Evolutionary conservation across 2,888 invertebrate genomes (phyloP), one percentile per base, ranked within the genome.

Genomic region (Helleia helle): DNA sequence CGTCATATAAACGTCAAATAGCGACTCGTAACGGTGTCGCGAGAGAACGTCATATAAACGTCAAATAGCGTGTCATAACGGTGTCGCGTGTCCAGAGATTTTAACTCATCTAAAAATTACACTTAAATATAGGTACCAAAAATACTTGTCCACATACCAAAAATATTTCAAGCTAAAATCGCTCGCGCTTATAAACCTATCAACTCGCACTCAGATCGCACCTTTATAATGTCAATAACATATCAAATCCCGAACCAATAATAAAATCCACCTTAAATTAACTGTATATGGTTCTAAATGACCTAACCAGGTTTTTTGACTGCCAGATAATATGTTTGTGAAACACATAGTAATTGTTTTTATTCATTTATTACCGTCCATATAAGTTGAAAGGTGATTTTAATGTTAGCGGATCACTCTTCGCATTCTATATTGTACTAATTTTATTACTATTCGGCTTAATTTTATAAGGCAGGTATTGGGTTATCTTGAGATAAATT

Each of bases 301-400:
- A n/a, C n/a, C n/a, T n/a, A n/a, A n/a, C n/a, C n/a, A n/a, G n/a
- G n/a, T n/a, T n/a, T n/a, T n/a, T n/a, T n/a, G n/a, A n/a, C n/a
- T n/a, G n/a, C n/a, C n/a, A n/a, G n/a, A n/a, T n/a, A n/a, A 15
- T 22, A 22, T 7, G 7, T 22, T 22, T 22, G 18, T 46, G 36
- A 49, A 43, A 29, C 31, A 38, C 22, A 44, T 53, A 30, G 61
- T 74, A 72, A 76, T 76, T 79, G 74, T 77, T 79, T 79, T 77
- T 77, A 80, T 79, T 70, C 73, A 72, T 80, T 79, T 79, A 80
- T 75, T 63, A 60, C 65, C 40, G 52, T 52, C 62, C 58, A 65
- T 67, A 67, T 64, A 65, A 52, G 54, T 59, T 61, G 63, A 65
- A 67, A 71, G 73, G 74, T 72, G 73, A 69, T 67, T 64, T 59